Percentiles rank a stretch among this genome's conserved stretches.
These are phyloP conservation scores for Paradoxurus hermaphroditus DNA, from an alignment of 2,113 vertebrate species.

Conservation along the genomic window DNA sequence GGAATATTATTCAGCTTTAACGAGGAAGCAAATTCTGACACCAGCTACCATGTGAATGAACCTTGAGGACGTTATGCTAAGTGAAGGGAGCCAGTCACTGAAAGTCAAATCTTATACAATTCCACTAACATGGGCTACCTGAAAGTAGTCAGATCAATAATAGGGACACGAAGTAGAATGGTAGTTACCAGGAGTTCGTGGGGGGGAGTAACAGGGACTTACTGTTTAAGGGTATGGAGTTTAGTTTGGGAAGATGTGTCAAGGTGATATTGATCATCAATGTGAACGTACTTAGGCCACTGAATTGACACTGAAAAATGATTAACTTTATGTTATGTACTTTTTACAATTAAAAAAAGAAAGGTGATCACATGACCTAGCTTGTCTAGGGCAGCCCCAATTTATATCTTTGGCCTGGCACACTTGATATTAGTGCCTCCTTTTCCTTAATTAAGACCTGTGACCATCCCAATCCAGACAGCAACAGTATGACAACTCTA, in stretches of 20 bases:
- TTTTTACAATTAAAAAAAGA: background rate
- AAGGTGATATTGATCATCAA: background rate
- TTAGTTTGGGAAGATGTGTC: background rate
- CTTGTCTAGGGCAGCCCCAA: background rate
- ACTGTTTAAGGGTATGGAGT: background rate
- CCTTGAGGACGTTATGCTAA: background rate
- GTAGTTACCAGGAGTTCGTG: no score
- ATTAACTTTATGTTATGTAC: background rate
- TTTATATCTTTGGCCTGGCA: background rate
- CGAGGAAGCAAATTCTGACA: background rate
- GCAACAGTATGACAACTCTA: background rate
- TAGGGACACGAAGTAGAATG: background rate
- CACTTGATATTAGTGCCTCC: background rate
- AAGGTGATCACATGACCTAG: background rate
- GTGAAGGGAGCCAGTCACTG: background rate
- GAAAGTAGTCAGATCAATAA: background rate
- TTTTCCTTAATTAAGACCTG: background rate
- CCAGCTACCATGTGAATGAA: background rate
- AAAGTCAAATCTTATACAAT: background rate
- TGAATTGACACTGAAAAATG: background rate
- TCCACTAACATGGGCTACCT: background rate
- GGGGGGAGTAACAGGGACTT: background rate
- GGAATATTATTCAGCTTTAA: background rate
- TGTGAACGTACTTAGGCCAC: background rate
- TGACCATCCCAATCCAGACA: background rate